phyloP scores from a whole-genome alignment of 1,140 invertebrate species.

The Aphelinus certus region DNA sequence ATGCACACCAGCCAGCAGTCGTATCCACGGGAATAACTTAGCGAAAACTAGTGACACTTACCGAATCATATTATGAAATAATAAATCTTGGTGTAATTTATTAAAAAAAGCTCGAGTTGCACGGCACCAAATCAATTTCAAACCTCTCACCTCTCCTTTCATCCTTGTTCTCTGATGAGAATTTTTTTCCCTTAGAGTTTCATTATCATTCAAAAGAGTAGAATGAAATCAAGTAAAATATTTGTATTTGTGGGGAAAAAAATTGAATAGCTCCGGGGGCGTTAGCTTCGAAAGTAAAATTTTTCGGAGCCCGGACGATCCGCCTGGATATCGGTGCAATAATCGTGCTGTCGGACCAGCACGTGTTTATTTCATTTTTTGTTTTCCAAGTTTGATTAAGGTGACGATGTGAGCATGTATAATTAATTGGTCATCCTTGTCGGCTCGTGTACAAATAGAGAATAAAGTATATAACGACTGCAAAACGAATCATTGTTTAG shows the following conservation, averaged over 20 bases:
- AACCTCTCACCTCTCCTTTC: slow-evolving; percentile 39
- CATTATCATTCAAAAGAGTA: slow-evolving; percentile 31
- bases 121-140: slow-evolving; percentile 42
- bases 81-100: slow-evolving; percentile 60
- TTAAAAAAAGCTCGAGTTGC: slow-evolving; percentile 55
- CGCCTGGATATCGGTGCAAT: slow-evolving; percentile 46
- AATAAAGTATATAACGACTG: too few species aligned
- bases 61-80: slow-evolving; percentile 51
- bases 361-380: slow-evolving; percentile 16
- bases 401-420: not conserved
- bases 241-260: not conserved
- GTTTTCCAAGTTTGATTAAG: slow-evolving; percentile 31
- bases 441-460: too few species aligned
- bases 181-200: slow-evolving; percentile 26
- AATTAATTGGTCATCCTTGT: too few species aligned
- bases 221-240: slow-evolving; percentile 26
- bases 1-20: slow-evolving; percentile 61
- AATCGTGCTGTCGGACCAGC: slow-evolving; percentile 33
- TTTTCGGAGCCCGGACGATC: slow-evolving; percentile 48
- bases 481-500: too few species aligned
- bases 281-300: slow-evolving; percentile 43
- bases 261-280: slow-evolving; percentile 13
- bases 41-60: slow-evolving; percentile 55
- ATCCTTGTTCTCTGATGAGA: slow-evolving; percentile 27
- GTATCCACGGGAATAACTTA: slow-evolving; percentile 56